Percentiles rank a stretch among this genome's conserved stretches.
Evolutionary conservation across 1,140 invertebrate species (phyloP).

Genomic region (Drosophila seguyi): DNA sequence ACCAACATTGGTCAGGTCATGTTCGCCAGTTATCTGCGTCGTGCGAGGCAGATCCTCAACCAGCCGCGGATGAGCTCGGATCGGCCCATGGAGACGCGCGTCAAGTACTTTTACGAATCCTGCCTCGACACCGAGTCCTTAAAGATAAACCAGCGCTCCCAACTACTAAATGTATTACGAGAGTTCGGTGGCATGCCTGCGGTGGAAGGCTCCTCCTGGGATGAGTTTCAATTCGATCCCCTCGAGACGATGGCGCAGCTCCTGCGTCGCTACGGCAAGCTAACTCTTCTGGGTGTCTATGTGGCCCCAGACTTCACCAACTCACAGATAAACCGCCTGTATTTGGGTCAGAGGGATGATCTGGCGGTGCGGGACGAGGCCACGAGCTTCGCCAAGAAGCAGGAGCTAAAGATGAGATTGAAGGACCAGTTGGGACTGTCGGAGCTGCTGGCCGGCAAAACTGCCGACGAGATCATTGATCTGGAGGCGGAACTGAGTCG

Average conservation of each 20-base stretch:
- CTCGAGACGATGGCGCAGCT: slow-evolving; percentile 87
- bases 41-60: slow-evolving; percentile 47
- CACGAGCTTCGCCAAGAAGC: slow-evolving; percentile 14
- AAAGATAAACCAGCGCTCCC: slow-evolving; percentile 86
- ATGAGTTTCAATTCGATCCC: slow-evolving; percentile 88
- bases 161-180: slow-evolving; percentile 86
- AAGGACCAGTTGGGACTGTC: slow-evolving; percentile 50
- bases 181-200: slow-evolving; percentile 92
- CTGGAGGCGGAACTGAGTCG: slow-evolving; percentile 39
- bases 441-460: slow-evolving; percentile 5
- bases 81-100: slow-evolving; percentile 64
- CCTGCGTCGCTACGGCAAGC: slow-evolving; percentile 88
- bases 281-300: slow-evolving; percentile 67
- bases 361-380: slow-evolving; percentile 13
- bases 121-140: slow-evolving; percentile 81
- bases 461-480: slow-evolving; percentile 29
- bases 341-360: slow-evolving; percentile 63
- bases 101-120: slow-evolving; percentile 79
- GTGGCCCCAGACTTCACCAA: slow-evolving; percentile 60
- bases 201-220: slow-evolving; percentile 88
- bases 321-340: slow-evolving; percentile 64
- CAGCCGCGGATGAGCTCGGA: slow-evolving; percentile 64
- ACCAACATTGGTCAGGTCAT: slow-evolving; percentile 85
- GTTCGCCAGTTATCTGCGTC: slow-evolving; percentile 51
- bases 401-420: slow-evolving; percentile 28